phyloP scores from a whole-genome alignment of 2,797 vertebrate genomes.

The Poeciliopsis gracilis region DNA sequence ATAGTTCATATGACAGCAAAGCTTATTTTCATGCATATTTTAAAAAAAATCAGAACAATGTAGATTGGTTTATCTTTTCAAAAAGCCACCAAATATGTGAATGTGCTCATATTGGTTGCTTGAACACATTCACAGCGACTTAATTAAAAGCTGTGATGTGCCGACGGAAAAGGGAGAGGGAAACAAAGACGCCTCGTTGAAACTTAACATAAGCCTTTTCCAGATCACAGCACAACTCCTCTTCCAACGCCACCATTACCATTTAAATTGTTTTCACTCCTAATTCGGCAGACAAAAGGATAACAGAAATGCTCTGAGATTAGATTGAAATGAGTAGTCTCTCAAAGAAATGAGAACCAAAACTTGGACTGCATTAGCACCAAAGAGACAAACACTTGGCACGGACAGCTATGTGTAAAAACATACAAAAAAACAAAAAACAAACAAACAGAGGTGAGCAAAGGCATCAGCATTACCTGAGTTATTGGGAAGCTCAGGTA shows the following conservation, averaged over 20 bases:
- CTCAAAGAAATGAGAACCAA: conserved; percentile 13
- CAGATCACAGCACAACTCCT: conserved; percentile 32
- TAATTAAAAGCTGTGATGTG: conserved; percentile 38
- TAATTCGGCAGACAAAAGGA: conserved; percentile 49
- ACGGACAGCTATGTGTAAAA: neutral
- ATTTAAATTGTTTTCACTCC: conserved; percentile 62
- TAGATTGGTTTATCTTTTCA: conserved; percentile 30
- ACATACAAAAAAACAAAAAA: neutral
- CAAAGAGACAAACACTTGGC: conserved; percentile 4
- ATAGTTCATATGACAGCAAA: neutral
- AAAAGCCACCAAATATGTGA: conserved; percentile 23
- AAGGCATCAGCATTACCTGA: conserved; percentile 82
- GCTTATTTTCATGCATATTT: conserved; percentile 6
- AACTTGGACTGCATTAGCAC: conserved; percentile 14
- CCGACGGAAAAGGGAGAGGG: conserved; percentile 15
- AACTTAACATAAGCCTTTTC: conserved; percentile 44
- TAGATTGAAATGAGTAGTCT: conserved; percentile 18
- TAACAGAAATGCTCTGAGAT: conserved; percentile 37
- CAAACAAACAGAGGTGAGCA: neutral
- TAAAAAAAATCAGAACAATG: neutral
- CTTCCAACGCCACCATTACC: conserved; percentile 34
- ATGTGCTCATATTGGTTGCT: conserved; percentile 26
- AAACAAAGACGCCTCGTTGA: conserved; percentile 45
- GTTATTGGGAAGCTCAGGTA: conserved; percentile 82
- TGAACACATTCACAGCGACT: conserved; percentile 24